Evolutionary conservation across 2,888 invertebrate species (phyloP).

Genomic region (Mesochorus sp.): DNA sequence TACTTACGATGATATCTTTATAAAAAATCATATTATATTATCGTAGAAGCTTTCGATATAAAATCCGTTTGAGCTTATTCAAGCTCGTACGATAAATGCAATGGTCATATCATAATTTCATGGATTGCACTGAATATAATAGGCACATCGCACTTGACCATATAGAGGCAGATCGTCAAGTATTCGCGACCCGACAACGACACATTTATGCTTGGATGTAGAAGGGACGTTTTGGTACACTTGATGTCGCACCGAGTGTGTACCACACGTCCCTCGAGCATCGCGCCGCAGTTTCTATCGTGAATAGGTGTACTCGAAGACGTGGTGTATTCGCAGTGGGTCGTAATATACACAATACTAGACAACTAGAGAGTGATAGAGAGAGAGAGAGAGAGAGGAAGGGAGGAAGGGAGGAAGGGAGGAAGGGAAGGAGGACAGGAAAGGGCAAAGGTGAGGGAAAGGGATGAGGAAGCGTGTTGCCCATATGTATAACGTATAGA

Average conservation of each 20-base stretch:
- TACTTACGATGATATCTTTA: too few relatives aligned
- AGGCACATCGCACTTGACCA: constrained; percentile 4
- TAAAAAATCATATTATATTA: too few relatives aligned
- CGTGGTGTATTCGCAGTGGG: neutral
- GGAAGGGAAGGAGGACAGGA: neutral
- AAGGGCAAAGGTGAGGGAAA: too few relatives aligned
- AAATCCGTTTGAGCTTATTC: neutral
- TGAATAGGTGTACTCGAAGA: neutral
- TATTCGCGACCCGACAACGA: neutral
- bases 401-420: neutral
- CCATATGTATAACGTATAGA: too few relatives aligned
- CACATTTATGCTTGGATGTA: constrained; percentile 7
- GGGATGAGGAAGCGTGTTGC: too few relatives aligned
- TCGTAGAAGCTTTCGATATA: neutral
- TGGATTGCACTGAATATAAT: constrained; percentile 4
- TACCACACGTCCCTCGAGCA: constrained; percentile 22
- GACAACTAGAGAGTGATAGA: neutral
- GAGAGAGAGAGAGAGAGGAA: neutral
- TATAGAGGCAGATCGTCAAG: neutral
- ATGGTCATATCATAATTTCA: constrained; percentile 26
- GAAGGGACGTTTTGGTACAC: constrained; percentile 9
- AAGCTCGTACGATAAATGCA: neutral
- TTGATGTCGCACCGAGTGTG: neutral
- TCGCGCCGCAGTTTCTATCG: constrained; percentile 24
- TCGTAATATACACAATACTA: neutral